These are phyloP conservation scores for Labeo rohita DNA, from an alignment of 2,113 vertebrate genomes.

Conservation along the genomic window DNA sequence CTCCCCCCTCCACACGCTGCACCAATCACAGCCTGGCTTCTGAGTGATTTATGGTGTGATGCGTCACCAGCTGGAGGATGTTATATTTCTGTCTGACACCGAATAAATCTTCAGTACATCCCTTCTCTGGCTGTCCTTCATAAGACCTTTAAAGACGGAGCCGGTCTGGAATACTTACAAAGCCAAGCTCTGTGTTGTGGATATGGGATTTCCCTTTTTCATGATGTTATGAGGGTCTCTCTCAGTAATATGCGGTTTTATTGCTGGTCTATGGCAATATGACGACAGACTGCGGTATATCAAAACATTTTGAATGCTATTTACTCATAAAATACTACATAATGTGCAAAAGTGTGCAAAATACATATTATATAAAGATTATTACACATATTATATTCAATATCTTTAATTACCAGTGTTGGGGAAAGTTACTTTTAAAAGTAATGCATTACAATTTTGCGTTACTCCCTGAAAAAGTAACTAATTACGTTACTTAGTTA, in stretches of 20 bases:
- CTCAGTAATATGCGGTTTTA: background rate
- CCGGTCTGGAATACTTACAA: constrained; percentile 43
- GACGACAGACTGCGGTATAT: background rate
- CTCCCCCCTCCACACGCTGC: constrained; percentile 5
- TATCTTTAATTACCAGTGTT: no score
- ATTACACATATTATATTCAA: no score
- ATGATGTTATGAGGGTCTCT: background rate
- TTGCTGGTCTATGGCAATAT: background rate
- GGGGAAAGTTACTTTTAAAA: no score
- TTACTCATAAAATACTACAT: background rate
- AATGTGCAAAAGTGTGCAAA: no score
- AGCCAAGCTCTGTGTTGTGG: constrained; percentile 40
- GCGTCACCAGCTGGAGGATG: constrained; percentile 38
- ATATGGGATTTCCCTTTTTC: constrained; percentile 34
- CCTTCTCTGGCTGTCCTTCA: constrained; percentile 53
- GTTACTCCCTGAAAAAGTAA: no score
- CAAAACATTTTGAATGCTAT: background rate
- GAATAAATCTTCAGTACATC: constrained; percentile 50
- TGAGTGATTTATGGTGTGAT: constrained; percentile 47
- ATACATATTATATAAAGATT: no score
- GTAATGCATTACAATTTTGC: no score
- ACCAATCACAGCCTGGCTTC: constrained; percentile 34
- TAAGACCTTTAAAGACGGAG: constrained; percentile 29
- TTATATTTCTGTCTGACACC: constrained; percentile 44
- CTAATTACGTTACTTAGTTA: no score